Evolutionary conservation across 2,797 vertebrate genomes (phyloP).

Genomic region (Sylvia borin): DNA sequence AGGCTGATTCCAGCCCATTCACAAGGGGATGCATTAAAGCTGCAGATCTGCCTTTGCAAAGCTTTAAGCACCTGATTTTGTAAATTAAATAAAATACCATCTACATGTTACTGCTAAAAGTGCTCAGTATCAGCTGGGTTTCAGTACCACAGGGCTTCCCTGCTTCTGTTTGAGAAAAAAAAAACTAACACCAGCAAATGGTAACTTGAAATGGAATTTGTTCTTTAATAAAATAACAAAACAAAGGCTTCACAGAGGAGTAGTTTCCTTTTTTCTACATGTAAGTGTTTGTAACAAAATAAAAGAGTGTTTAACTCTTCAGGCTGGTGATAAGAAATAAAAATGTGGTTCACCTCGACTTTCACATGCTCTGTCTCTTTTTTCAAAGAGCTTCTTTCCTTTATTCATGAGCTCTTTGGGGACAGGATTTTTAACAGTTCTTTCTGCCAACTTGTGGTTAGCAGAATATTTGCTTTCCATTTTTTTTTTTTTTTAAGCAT

Average conservation of each 20-base stretch:
- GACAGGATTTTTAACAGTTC: conserved; percentile 5
- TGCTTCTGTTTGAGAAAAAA: background rate
- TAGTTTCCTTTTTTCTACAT: background rate
- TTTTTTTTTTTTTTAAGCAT: background rate
- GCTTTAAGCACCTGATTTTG: background rate
- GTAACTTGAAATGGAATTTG: background rate
- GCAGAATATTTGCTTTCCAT: background rate
- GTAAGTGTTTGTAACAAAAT: background rate
- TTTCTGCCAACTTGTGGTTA: conserved; percentile 1
- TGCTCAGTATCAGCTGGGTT: background rate
- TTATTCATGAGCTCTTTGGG: background rate
- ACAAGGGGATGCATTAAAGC: background rate
- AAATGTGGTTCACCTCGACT: background rate
- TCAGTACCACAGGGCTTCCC: background rate
- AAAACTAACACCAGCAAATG: background rate
- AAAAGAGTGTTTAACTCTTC: background rate
- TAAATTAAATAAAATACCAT: background rate
- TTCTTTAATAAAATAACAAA: conserved; percentile 14
- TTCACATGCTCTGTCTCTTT: background rate
- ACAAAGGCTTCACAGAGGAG: background rate
- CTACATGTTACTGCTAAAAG: background rate
- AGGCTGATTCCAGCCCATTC: background rate
- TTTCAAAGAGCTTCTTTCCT: conserved; percentile 6
- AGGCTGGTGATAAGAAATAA: background rate
- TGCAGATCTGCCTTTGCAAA: background rate